Percentiles rank a stretch among this genome's conserved stretches.
Evolutionary conservation across 2,797 vertebrate species (phyloP).

Genomic region (Simalia tracyae): DNA sequence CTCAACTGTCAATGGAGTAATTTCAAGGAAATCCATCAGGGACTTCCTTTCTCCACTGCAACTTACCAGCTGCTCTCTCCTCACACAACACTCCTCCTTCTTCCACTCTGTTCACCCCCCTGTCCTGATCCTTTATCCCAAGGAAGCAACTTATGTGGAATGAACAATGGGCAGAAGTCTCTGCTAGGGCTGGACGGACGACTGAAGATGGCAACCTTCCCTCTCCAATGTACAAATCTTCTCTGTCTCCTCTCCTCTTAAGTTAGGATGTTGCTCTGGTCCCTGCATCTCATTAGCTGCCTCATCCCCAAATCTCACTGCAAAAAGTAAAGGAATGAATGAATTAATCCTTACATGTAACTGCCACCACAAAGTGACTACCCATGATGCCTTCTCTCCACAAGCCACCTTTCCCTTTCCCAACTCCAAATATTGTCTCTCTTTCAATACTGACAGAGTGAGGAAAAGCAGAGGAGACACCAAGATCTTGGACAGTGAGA

Average conservation of each 20-base stretch:
- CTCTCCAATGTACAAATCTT: neutral
- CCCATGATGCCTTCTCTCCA: neutral
- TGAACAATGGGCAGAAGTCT: neutral
- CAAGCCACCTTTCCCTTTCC: neutral
- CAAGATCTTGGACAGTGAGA: neutral
- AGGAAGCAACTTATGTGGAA: neutral
- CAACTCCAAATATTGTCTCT: neutral
- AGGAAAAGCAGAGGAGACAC: neutral
- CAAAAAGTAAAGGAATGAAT: neutral
- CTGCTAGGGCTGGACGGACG: neutral
- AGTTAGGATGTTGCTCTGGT: neutral
- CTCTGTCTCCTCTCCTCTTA: neutral
- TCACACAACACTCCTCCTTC: neutral
- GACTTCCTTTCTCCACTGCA: neutral
- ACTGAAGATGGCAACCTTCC: neutral
- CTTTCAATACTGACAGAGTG: neutral
- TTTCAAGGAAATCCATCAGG: neutral
- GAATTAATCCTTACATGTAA: neutral
- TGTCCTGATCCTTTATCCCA: neutral
- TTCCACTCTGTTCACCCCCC: neutral
- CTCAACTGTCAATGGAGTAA: neutral
- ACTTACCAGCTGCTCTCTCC: neutral
- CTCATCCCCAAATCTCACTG: neutral
- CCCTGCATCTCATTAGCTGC: neutral
- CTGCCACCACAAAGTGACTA: neutral